Evolutionary conservation across 1,140 invertebrate species (phyloP).

Genomic region (Cyclina sinensis): DNA sequence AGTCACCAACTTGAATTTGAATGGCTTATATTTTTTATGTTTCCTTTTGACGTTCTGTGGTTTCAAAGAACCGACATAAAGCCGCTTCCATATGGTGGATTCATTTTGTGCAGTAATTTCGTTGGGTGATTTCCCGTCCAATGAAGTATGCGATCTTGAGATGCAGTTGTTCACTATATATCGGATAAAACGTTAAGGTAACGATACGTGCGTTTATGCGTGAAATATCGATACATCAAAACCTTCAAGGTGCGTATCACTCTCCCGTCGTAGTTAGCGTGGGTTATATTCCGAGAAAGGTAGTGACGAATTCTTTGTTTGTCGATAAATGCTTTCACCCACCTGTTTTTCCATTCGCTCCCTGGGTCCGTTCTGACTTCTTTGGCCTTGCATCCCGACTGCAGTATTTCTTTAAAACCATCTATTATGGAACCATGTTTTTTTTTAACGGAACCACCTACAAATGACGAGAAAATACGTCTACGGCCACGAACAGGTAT

Average conservation of each 20-base stretch:
- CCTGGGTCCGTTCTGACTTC: conserved; percentile 30
- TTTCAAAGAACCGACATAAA: background rate
- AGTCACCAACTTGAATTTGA: conserved; percentile 29
- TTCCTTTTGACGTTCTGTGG: background rate
- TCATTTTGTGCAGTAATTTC: conserved; percentile 6
- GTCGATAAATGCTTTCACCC: conserved; percentile 21
- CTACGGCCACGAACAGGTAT: conserved; percentile 9
- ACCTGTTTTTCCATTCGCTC: conserved; percentile 35
- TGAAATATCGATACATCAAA: no score
- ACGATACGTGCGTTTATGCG: conserved; percentile 4
- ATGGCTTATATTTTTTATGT: background rate
- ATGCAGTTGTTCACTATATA: conserved; percentile 22
- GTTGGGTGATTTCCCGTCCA: background rate
- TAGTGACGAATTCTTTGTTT: conserved; percentile 17
- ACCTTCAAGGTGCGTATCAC: no score
- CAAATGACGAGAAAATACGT: no score
- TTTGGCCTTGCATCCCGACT: conserved; percentile 2
- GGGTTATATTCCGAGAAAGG: no score
- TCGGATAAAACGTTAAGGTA: background rate
- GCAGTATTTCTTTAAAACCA: no score
- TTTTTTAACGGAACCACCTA: no score
- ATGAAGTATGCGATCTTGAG: conserved; percentile 11
- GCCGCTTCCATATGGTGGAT: background rate
- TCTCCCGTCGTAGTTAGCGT: no score
- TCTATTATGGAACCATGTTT: no score